A percentile compares a stretch with the other conserved stretches of the same genome.
Evolutionary conservation across 2,888 invertebrate species (phyloP).

Genomic region (Habrosyne pyritoides): DNA sequence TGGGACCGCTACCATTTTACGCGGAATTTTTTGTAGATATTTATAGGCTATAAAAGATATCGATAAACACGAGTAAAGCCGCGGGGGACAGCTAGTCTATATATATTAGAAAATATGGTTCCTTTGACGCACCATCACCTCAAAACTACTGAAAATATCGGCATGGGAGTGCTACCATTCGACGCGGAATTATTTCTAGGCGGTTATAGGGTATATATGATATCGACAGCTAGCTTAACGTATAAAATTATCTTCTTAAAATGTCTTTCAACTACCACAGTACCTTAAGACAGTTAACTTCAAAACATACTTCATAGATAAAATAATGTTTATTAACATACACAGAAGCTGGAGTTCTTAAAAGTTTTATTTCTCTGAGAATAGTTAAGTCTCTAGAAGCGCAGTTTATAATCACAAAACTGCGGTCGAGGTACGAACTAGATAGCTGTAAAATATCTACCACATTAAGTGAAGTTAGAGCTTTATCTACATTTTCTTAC

Average conservation of each 20-base stretch:
- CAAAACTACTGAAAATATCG: too few species aligned
- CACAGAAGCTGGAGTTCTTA: background rate
- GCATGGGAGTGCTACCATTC: too few species aligned
- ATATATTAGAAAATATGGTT: too few species aligned
- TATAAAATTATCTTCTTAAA: background rate
- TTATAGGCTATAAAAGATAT: too few species aligned
- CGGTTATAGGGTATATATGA: too few species aligned
- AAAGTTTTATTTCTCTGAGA: background rate
- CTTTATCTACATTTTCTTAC: conserved; percentile 1
- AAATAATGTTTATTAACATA: background rate
- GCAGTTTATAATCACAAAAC: conserved; percentile 3
- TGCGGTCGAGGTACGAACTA: background rate
- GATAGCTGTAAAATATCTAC: background rate
- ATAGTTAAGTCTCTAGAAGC: background rate
- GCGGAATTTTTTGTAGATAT: too few species aligned
- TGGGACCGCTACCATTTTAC: too few species aligned
- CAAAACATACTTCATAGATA: background rate
- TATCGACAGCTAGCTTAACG: too few species aligned
- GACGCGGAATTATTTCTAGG: too few species aligned
- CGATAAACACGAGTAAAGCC: too few species aligned
- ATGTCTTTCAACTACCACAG: background rate
- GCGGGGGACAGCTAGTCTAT: too few species aligned
- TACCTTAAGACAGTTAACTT: background rate
- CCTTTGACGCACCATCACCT: too few species aligned
- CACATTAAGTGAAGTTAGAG: background rate